Percentiles rank a stretch among this genome's conserved stretches.
These are phyloP conservation scores for Cercopithecus hamlyni DNA, from an alignment of 2,797 vertebrate species.

Conservation along the genomic window DNA sequence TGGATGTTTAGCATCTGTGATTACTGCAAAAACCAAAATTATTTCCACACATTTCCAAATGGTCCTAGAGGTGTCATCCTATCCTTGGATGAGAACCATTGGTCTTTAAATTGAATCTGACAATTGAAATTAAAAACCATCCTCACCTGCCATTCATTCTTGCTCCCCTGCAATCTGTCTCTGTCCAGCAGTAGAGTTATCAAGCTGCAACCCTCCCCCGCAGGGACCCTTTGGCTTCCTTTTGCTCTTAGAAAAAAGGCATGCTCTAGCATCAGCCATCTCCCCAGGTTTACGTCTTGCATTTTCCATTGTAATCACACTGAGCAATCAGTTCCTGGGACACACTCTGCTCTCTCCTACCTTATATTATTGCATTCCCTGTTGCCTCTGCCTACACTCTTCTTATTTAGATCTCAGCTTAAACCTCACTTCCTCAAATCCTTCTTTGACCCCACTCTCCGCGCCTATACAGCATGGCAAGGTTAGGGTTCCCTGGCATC, in stretches of 20 bases:
- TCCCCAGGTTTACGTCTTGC: neutral
- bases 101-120: neutral
- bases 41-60: constrained; percentile 18
- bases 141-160: neutral
- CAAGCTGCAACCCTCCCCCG: neutral
- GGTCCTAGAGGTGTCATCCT: neutral
- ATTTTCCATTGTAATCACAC: neutral
- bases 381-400: neutral
- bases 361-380: neutral
- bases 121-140: neutral
- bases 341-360: neutral
- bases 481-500: neutral
- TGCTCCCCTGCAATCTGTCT: neutral
- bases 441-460: neutral
- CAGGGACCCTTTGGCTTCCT: neutral
- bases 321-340: neutral
- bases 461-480: neutral
- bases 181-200: neutral
- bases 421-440: neutral
- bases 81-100: neutral
- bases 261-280: neutral
- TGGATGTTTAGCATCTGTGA: constrained; percentile 2
- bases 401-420: neutral
- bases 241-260: neutral
- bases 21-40: neutral